A percentile compares a stretch with the other conserved stretches of the same genome.
Conservation (phyloP, 35 echinoderm and acorn worm genomes). For the Ophiothrix spiculata region DNA sequence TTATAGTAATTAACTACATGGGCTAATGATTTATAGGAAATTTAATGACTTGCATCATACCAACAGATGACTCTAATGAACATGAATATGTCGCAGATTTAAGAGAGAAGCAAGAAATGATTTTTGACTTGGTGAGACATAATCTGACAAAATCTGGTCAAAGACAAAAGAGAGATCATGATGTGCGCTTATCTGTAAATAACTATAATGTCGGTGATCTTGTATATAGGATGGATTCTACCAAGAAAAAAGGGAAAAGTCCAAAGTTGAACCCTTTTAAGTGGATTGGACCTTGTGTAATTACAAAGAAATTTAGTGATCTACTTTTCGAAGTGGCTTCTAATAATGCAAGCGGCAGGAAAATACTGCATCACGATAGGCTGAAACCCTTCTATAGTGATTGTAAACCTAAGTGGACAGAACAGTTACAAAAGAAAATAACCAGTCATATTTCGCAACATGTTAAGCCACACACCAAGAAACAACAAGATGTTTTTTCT, state of each 20-base stretch:
- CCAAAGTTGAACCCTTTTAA: neutral
- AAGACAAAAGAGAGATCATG: neutral
- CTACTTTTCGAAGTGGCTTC: neutral
- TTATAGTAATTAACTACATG: too few species aligned
- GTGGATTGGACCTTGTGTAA: neutral
- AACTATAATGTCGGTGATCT: neutral
- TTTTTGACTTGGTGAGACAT: neutral
- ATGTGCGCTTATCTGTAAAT: neutral
- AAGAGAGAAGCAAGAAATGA: too few species aligned
- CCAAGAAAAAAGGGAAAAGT: neutral
- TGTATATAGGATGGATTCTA: neutral
- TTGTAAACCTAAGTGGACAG: neutral
- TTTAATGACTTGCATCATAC: too few species aligned
- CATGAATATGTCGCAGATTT: too few species aligned
- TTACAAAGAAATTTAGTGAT: neutral
- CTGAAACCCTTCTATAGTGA: neutral
- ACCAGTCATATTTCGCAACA: too few species aligned
- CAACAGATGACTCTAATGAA: too few species aligned
- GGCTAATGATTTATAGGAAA: too few species aligned
- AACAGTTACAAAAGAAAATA: neutral
- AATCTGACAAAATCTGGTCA: neutral
- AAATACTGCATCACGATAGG: neutral
- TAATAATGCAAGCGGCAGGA: neutral
- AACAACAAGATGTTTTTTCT: too few species aligned
- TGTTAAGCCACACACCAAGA: too few species aligned